Conservation (phyloP, 2,113 vertebrate genomes). For the Pipra filicauda region DNA sequence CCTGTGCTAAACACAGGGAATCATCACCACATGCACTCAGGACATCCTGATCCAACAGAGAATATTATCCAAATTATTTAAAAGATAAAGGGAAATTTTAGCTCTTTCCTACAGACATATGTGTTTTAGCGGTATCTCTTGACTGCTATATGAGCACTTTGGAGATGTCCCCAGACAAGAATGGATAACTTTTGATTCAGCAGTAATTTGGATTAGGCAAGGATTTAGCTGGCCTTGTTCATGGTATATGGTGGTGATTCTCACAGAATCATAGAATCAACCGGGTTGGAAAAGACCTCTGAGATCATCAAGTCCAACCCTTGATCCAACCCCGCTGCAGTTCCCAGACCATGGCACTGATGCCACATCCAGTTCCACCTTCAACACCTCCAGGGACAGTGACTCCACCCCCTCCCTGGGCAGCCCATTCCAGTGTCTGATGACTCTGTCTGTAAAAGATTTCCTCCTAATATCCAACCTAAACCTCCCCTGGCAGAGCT, state of each 20-base stretch:
- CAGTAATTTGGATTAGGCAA: neutral
- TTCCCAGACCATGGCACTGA: too few relatives aligned
- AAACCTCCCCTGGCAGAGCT: too few relatives aligned
- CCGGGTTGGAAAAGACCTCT: too few relatives aligned
- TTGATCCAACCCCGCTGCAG: too few relatives aligned
- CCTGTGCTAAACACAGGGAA: neutral
- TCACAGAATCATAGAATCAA: too few relatives aligned
- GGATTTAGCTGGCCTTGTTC: neutral
- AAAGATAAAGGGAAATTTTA: neutral
- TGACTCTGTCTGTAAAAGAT: too few relatives aligned
- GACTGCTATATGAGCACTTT: neutral
- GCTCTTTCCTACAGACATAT: neutral
- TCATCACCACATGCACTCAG: neutral
- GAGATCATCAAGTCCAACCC: too few relatives aligned
- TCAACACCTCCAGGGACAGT: too few relatives aligned
- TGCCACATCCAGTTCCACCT: too few relatives aligned
- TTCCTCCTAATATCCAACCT: too few relatives aligned
- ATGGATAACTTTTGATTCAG: neutral
- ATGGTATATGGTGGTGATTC: neutral
- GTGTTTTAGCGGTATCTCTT: neutral
- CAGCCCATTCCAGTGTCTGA: too few relatives aligned
- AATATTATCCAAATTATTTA: neutral
- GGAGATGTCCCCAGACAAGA: neutral
- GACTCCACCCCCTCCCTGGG: too few relatives aligned
- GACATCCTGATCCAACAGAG: neutral